Base-by-base conservation (phyloP, 2,888 invertebrate genomes). In the Tachina fera region DNA sequence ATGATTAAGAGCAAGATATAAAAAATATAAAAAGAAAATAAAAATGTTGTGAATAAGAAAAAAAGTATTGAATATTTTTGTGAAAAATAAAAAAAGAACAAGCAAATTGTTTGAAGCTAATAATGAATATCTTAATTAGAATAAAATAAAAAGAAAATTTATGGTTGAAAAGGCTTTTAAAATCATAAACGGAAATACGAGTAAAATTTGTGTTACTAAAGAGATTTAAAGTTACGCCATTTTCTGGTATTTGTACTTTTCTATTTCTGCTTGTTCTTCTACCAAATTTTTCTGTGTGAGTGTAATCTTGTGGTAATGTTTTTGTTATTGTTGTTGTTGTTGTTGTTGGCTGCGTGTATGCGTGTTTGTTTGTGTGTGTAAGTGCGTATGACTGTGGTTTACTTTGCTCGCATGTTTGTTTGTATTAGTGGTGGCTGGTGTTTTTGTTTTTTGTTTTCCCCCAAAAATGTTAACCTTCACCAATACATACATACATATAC, bases 211-310 rank as follows among this genome's bases (percentile, higher is more conserved):
- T 67, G 68, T 65, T 67, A 67, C 76, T 76, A 67, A 45, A 84
- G 70, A 80, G 75, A 75, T 80, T 80, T 71, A 65, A 74, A 74
- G 84, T 85, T 85, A 85, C 84, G 84, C 84, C 84, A 84, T 84
- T 81, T 84, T 76, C 84, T 76, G 75, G 71, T 76, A 71, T 84
- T 74, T 84, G 56, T 60, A 70, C 56, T 47, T 77, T 49, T 65
- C 60, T 49, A 61, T 58, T 83, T 71, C 51, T 49, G 47, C n/a
- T 72, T 58, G 41, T 58, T 60, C 58, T 47, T 65, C 8, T 65
- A 16, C 19, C 39, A 11, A 31, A 31, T 5, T n/a, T 60, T 60
- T 49, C 45, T 60, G 58, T 68, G 65, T 72, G 49, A 60, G 74
- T 74, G 39, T 70, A 74, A 51, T 72, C 41, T 75, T 82, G 67